phyloP scores from a whole-genome alignment of 2,797 vertebrate species.

The Pterois miles region DNA sequence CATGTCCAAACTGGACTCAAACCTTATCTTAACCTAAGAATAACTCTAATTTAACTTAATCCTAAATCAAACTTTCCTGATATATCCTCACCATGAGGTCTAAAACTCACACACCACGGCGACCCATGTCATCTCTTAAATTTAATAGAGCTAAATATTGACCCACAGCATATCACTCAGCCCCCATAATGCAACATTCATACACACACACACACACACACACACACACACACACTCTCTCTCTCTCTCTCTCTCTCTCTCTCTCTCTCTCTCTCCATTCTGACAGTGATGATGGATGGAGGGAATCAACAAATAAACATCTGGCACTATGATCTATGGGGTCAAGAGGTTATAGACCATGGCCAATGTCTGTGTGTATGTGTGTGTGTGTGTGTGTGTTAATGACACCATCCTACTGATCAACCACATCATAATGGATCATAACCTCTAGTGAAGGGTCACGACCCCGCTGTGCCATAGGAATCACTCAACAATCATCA shows the following conservation, averaged over 20 bases:
- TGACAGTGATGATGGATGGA: constrained; percentile 80
- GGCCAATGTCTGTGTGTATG: constrained; percentile 34
- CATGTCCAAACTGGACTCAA: too few relatives aligned
- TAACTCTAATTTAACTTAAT: neutral
- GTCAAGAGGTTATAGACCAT: constrained; percentile 68
- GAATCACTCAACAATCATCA: constrained; percentile 56
- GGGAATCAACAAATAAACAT: constrained; percentile 81
- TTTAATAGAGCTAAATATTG: constrained; percentile 61
- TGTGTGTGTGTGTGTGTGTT: constrained; percentile 38
- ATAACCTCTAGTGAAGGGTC: constrained; percentile 38
- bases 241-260: too few relatives aligned
- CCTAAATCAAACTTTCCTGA: neutral
- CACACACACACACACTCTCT: constrained; percentile 34
- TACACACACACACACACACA: constrained; percentile 19
- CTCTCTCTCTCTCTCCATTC: constrained; percentile 21
- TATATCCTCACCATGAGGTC: neutral
- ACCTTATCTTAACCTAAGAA: neutral
- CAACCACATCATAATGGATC: constrained; percentile 53
- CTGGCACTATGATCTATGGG: constrained; percentile 55
- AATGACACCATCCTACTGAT: constrained; percentile 59
- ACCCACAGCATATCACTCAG: constrained; percentile 62
- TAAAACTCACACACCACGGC: constrained; percentile 5
- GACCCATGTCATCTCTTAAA: constrained; percentile 40
- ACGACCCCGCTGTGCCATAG: constrained; percentile 57
- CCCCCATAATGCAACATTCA: constrained; percentile 19